Evolutionary conservation across 2,113 vertebrate genomes (phyloP).

Genomic region (Sebastes schlegelii): DNA sequence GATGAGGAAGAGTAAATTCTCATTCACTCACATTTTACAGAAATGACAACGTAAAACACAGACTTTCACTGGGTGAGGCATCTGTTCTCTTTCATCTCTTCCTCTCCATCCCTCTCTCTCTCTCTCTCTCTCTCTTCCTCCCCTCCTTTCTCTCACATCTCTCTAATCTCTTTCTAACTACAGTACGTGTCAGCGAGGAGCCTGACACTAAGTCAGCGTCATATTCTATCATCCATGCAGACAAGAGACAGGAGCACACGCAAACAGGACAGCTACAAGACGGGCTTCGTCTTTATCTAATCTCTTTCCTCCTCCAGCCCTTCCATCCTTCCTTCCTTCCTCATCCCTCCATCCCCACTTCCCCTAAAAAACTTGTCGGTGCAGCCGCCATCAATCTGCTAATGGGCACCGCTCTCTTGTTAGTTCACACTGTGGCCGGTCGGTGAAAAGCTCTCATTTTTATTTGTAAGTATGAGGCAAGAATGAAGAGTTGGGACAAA

Average conservation of each 20-base stretch:
- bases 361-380: constrained; percentile 50
- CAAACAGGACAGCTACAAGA: constrained; percentile 75
- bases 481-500: not conserved
- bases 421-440: constrained; percentile 19
- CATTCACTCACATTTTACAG: constrained; percentile 23
- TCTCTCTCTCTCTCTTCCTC: not conserved
- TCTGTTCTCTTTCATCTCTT: constrained; percentile 50
- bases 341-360: constrained; percentile 42
- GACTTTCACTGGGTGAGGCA: constrained; percentile 15
- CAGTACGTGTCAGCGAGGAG: constrained; percentile 61
- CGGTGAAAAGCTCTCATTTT: not conserved
- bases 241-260: constrained; percentile 54
- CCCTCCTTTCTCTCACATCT: constrained; percentile 38
- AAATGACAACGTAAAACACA: constrained; percentile 40
- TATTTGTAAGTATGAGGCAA: not conserved
- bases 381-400: constrained; percentile 51
- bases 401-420: constrained; percentile 35
- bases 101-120: not conserved
- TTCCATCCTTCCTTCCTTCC: constrained; percentile 11
- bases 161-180: constrained; percentile 64
- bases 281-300: constrained; percentile 59
- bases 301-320: constrained; percentile 47
- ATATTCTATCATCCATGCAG: constrained; percentile 72
- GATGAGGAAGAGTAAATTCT: constrained; percentile 27
- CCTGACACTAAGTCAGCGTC: constrained; percentile 74